Conservation (phyloP, 2,113 vertebrate genomes). For the Columba janthina region DNA sequence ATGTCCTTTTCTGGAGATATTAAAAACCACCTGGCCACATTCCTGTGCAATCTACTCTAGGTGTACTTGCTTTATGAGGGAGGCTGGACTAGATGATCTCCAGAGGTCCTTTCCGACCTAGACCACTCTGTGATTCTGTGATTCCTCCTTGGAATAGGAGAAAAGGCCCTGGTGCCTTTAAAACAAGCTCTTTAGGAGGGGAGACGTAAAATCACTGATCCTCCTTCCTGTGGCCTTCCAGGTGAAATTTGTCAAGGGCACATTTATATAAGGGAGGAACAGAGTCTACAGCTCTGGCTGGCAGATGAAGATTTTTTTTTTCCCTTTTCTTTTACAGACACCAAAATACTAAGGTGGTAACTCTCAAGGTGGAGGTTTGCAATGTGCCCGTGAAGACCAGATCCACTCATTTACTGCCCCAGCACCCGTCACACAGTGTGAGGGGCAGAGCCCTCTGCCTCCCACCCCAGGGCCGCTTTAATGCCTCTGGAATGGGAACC, state of each 20-base stretch:
- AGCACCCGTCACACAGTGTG: background rate
- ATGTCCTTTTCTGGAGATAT: too few relatives aligned
- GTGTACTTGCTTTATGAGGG: too few relatives aligned
- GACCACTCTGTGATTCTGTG: background rate
- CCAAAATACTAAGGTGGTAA: background rate
- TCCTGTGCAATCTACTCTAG: too few relatives aligned
- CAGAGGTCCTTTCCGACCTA: too few relatives aligned
- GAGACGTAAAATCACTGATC: background rate
- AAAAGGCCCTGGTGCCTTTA: background rate
- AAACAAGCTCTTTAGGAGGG: background rate
- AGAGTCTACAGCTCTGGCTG: background rate
- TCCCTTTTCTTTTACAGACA: too few relatives aligned
- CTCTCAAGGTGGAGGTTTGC: background rate
- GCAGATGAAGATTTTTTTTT: background rate
- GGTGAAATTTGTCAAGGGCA: background rate
- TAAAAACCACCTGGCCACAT: too few relatives aligned
- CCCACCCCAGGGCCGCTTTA: rapidly evolving
- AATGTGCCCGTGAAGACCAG: rapidly evolving
- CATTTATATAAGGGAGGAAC: background rate
- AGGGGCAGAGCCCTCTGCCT: background rate
- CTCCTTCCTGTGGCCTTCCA: background rate
- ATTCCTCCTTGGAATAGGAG: background rate
- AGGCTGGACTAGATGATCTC: too few relatives aligned
- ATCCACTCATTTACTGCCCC: background rate
- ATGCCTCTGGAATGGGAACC: background rate